Percentiles rank a stretch among this genome's conserved stretches.
These are phyloP conservation scores for Pardalotus punctatus DNA, from an alignment of 2,113 vertebrate genomes.

Conservation along the genomic window DNA sequence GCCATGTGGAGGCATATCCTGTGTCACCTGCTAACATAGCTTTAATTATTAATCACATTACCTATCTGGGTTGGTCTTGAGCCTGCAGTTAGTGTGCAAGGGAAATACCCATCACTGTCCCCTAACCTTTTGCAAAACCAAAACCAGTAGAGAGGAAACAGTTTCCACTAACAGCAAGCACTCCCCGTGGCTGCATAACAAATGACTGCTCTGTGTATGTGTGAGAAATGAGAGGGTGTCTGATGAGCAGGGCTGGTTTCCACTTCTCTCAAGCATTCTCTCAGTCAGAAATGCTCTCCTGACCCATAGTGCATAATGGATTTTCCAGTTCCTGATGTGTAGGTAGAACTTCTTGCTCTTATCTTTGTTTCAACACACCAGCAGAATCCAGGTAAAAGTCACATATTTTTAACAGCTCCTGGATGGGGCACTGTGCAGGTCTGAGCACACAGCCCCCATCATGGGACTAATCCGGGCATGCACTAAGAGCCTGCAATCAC, in stretches of 20 bases:
- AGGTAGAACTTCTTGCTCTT: not conserved
- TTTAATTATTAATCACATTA: conserved; percentile 10
- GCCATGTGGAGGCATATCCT: not conserved
- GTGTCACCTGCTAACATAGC: not conserved
- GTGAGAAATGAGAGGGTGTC: not conserved
- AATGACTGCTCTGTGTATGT: not conserved
- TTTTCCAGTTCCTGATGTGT: conserved; percentile 17
- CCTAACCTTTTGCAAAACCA: not conserved
- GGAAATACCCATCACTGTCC: not conserved
- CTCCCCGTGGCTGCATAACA: not conserved
- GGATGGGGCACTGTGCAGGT: not conserved
- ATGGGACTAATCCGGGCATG: not conserved
- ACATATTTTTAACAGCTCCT: not conserved
- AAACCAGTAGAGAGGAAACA: not conserved
- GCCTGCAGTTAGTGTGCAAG: not conserved
- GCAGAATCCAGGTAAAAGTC: not conserved
- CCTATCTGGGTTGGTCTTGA: not conserved
- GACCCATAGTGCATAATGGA: not conserved
- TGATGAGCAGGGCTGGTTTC: not conserved
- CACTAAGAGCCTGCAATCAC: not conserved
- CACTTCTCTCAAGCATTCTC: not conserved
- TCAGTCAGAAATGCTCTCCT: not conserved
- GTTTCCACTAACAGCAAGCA: not conserved
- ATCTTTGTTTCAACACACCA: not conserved
- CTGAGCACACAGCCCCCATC: not conserved